Conservation (phyloP, 1,140 invertebrate genomes). For the Lepidostoma basale region DNA sequence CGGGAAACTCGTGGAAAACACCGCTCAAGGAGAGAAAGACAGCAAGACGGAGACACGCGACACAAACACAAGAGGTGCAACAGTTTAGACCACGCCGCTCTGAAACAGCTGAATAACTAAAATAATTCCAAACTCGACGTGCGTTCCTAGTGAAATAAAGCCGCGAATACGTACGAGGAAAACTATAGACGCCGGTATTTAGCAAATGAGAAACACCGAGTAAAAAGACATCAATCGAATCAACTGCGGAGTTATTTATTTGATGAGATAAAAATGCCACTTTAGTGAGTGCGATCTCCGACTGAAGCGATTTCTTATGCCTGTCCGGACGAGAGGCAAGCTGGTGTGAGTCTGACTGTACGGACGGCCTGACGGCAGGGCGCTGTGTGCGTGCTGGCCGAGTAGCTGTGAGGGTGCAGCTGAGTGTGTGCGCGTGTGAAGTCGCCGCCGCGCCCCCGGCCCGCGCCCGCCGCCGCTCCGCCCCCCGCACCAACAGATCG, state of each 20-base stretch:
- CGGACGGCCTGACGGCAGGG: not conserved
- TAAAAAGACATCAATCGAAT: not conserved
- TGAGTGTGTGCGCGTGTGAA: conserved; percentile 3
- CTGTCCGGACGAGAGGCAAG: not conserved
- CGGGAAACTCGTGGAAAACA: conserved; percentile 10
- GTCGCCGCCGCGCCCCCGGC: not conserved
- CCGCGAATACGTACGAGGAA: not conserved
- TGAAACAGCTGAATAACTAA: conserved; percentile 33
- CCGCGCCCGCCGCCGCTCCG: not conserved
- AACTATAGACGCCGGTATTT: not conserved
- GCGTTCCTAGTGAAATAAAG: conserved; percentile 26
- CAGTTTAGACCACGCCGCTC: conserved; percentile 27
- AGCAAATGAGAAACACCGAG: not conserved
- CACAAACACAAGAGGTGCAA: conserved; percentile 19
- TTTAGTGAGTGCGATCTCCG: not conserved
- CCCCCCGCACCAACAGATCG: not conserved
- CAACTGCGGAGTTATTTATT: not conserved
- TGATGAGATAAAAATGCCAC: not conserved
- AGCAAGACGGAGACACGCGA: not conserved
- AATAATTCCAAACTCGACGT: conserved; percentile 29
- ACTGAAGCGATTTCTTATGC: not conserved
- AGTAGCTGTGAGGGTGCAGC: not conserved
- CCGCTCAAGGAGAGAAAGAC: not conserved
- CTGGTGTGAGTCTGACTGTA: conserved; percentile 16
- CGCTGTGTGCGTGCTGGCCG: conserved; percentile 2